Percentiles rank a stretch among this genome's conserved stretches.
phyloP scores from a whole-genome alignment of 2,888 invertebrate species.

The Harpagoxenus sublaevis region DNA sequence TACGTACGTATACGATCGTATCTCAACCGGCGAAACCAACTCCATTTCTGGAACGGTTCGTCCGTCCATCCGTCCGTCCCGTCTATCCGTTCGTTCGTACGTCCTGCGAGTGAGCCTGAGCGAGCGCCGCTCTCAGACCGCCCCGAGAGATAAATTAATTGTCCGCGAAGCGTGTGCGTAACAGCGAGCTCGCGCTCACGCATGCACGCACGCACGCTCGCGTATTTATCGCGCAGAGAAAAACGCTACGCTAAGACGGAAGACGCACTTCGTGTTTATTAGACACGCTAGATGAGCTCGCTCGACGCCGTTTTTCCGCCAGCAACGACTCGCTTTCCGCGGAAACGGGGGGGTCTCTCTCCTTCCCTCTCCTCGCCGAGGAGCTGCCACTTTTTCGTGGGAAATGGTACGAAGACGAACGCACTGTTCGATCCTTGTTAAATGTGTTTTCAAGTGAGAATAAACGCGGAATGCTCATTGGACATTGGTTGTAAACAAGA shows the following conservation, averaged over 20 bases:
- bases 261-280: conserved; percentile 75
- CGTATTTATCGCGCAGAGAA: neutral
- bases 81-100: neutral
- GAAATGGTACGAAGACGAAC: conserved; percentile 11
- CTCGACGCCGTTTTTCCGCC: conserved; percentile 60
- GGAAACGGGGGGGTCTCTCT: conserved; percentile 33
- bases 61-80: conserved; percentile 47
- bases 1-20: conserved; percentile 80
- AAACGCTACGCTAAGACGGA: conserved; percentile 28
- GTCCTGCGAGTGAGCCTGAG: conserved; percentile 5
- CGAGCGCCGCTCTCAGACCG: conserved; percentile 60
- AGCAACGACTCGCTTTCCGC: conserved; percentile 43
- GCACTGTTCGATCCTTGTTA: conserved; percentile 4
- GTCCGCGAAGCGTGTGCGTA: conserved; percentile 72
- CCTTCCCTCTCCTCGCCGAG: neutral
- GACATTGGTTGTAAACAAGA: neutral
- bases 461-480: neutral
- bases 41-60: conserved; percentile 84
- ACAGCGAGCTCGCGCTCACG: conserved; percentile 47
- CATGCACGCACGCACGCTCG: conserved; percentile 5
- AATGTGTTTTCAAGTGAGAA: neutral
- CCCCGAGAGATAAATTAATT: conserved; percentile 77
- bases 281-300: conserved; percentile 72
- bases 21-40: conserved; percentile 84
- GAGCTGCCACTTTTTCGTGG: conserved; percentile 39